phyloP scores from a whole-genome alignment of 35 echinoderm and acorn worm genomes.

The Ptychodera flava region DNA sequence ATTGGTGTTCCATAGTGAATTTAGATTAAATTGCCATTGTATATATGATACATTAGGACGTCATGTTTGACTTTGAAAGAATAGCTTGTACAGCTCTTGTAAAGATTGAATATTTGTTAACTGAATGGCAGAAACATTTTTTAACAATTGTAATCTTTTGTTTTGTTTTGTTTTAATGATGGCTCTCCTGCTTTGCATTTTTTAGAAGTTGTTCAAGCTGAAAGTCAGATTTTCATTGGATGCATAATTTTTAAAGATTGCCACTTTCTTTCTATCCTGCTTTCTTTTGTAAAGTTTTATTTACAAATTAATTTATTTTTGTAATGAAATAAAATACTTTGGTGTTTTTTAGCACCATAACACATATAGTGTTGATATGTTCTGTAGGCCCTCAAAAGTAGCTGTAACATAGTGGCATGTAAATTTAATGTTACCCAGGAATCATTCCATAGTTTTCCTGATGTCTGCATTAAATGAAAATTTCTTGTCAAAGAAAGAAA shows the following conservation, averaged over 20 bases:
- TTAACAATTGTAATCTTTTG: neutral
- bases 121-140: neutral
- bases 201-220: neutral
- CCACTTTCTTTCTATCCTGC: neutral
- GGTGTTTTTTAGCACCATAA: neutral
- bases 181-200: neutral
- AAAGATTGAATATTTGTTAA: no score
- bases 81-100: neutral
- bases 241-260: neutral
- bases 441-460: no score
- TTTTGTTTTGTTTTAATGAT: neutral
- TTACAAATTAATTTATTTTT: neutral
- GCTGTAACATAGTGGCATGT: no score
- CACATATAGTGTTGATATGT: no score
- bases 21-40: neutral
- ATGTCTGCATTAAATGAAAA: no score
- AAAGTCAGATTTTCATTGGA: neutral
- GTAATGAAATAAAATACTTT: neutral
- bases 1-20: no score
- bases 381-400: no score
- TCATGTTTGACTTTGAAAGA: neutral
- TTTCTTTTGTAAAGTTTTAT: neutral
- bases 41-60: neutral
- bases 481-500: no score
- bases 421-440: no score